Percentiles rank a stretch among this genome's conserved stretches.
Conservation (phyloP, 92 coral and sea anemone species). For the Siderastrea radians region DNA sequence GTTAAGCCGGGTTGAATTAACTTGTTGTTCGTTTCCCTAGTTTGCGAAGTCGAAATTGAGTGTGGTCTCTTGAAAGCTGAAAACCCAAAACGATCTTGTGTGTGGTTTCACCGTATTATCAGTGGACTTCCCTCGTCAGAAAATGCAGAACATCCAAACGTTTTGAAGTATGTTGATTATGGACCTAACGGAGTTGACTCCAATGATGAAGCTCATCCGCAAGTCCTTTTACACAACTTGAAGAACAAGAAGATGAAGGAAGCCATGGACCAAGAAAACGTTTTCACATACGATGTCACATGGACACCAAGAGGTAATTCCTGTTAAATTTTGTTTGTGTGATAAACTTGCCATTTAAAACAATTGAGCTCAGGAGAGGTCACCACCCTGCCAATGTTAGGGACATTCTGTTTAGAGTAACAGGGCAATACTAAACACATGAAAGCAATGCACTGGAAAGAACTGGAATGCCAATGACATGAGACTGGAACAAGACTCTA, state of each 20-base stretch:
- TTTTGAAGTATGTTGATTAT: slow-evolving; percentile 39
- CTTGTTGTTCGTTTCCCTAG: slow-evolving; percentile 26
- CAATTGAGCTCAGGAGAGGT: too few species aligned
- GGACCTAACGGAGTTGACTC: slow-evolving; percentile 2
- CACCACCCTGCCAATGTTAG: too few species aligned
- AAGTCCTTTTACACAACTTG: slow-evolving; percentile 51
- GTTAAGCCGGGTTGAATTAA: not conserved
- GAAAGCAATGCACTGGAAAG: too few species aligned
- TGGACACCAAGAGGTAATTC: slow-evolving; percentile 79
- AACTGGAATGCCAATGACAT: too few species aligned
- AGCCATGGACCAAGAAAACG: slow-evolving; percentile 46
- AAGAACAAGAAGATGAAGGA: slow-evolving; percentile 62
- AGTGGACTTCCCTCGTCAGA: slow-evolving; percentile 46
- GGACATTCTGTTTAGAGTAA: too few species aligned
- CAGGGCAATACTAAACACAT: too few species aligned
- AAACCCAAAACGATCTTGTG: slow-evolving; percentile 66
- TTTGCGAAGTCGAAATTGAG: slow-evolving; percentile 82
- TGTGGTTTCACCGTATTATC: slow-evolving; percentile 85
- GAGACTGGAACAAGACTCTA: too few species aligned
- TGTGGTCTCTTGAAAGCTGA: slow-evolving; percentile 68
- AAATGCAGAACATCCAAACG: slow-evolving; percentile 28
- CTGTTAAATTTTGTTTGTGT: not conserved
- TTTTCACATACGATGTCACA: slow-evolving; percentile 54
- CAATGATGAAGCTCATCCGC: slow-evolving; percentile 14
- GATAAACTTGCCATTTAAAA: not conserved